Base-by-base conservation (phyloP, 2,797 vertebrate genomes). In the Thamnophis elegans region DNA sequence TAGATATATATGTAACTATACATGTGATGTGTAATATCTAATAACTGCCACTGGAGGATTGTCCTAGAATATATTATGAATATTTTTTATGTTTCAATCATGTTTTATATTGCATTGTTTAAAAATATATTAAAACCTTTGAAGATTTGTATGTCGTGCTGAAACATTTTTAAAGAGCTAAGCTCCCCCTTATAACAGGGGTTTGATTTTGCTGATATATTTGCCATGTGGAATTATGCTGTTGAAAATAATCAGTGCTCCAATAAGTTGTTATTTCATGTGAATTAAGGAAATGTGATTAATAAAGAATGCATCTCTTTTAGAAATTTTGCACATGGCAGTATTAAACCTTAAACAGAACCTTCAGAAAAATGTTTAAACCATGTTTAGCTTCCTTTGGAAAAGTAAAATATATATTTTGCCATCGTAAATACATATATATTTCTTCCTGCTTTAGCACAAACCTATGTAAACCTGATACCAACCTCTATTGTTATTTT, bases 161-260 rank as follows among this genome's bases (percentile, higher is more conserved):
- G 95, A 97, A 96, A 97, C 96, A 89, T 96, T 96, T 98, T 98
- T 96, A 97, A 97, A 97, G 95, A 94, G 95, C 96, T 97, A 93
- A 96, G 97, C 97, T 94, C 98, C 97, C 98, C 97, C 98, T 98
- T 98, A 97, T 98, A 98, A 98, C 96, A 98, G 97, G 97, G 96
- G 98, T 97, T 98, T 96, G 98, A 98, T 98, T 99, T 98, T 97
- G 97, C 96, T 97, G 98, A 98, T 98, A 98, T 98, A 98, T 89
- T 98, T 98, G 98, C 92, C 92, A 98, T 97, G 97, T 98, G 97
- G 92, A 96, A 91, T 94, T 97, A 97, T 95, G 97, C 97, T 97
- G 97, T 98, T 98, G 97, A 98, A 97, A 89, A 93, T 93, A 96
- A 94, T 94, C 97, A 97, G 97, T 98, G 97, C 93, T 93, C 96